These are phyloP conservation scores for Littorina saxatilis DNA, from an alignment of 1,140 invertebrate genomes.

Conservation along the genomic window DNA sequence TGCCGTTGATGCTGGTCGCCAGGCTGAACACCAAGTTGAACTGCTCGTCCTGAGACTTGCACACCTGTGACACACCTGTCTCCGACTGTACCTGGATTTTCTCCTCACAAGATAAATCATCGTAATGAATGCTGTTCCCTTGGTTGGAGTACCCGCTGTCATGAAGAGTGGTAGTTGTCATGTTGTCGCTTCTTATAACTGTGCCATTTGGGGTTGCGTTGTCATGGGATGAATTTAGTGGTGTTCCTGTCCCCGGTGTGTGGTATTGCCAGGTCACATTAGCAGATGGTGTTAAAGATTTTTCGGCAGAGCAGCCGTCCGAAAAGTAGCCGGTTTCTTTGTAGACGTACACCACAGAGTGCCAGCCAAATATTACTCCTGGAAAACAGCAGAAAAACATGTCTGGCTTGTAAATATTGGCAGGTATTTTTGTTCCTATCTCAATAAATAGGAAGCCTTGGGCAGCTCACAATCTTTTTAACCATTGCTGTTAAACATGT, in stretches of 20 bases:
- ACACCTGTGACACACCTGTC: constrained; percentile 13
- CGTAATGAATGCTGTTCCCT: neutral
- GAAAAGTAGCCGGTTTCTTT: constrained; percentile 52
- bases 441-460: too few relatives aligned
- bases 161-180: neutral
- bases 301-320: constrained; percentile 23
- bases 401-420: too few relatives aligned
- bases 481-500: too few relatives aligned
- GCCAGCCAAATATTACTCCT: constrained; percentile 54
- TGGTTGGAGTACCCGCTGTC: neutral
- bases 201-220: neutral
- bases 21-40: constrained; percentile 52
- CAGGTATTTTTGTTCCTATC: too few relatives aligned
- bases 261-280: neutral
- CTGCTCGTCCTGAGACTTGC: constrained; percentile 41
- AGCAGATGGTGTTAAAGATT: too few relatives aligned
- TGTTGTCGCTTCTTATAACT: neutral
- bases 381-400: neutral
- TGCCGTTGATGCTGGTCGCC: constrained; percentile 45
- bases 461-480: too few relatives aligned
- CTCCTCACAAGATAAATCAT: constrained; percentile 6
- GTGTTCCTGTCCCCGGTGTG: neutral
- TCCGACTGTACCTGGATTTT: constrained; percentile 9
- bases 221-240: neutral
- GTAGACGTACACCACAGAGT: constrained; percentile 49